Evolutionary conservation across 1,140 invertebrate species (phyloP), one percentile per base, ranked within the genome.

Genomic region (Nymphalis io): DNA sequence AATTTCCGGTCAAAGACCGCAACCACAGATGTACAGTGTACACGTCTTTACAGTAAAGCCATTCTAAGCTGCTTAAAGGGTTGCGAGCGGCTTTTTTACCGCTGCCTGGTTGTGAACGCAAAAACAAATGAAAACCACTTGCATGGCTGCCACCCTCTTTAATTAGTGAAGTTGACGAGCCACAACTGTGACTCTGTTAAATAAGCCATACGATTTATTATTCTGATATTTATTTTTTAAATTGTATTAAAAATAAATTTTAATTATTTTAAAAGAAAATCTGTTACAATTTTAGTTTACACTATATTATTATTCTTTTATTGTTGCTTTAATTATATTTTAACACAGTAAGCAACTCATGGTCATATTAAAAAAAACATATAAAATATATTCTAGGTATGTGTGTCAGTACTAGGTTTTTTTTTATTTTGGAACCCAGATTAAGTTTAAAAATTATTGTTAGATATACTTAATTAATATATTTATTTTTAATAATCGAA

Each of bases 131-230:
- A 73, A 76, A 73, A 67, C 73, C 68, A 77, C 68, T 76, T 77
- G 73, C 73, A 80, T 74, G 77, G 74, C 69, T 76, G 75, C 74
- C 81, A 81, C 81, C 79, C 78, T 76, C 70, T 82, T 79, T 84
- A 82, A 84, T 82, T 80, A 83, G 76, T 75, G 64, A 63, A 74
- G 74, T 75, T 69, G 65, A 48, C 63, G 60, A 60, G 51, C 18
- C 42, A 64, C 40, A 27, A 57, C 18, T 42, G 67, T 53, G 59
- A 61, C 59, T 64, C 8, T 33, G 60, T 63, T 63, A 27, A 63
- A 53, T 63, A 63, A 63, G 13, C 42, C 23, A 51, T 13, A 21
- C 11, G 21, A 51, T 51, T 58, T 62, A 62, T 18, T 62, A 10
- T 21, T 10, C 20, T 18, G 6, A 21, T 4, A 0, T 27, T 53